phyloP scores from a whole-genome alignment of 2,888 invertebrate genomes.

The Cremastobaeus sp. region DNA sequence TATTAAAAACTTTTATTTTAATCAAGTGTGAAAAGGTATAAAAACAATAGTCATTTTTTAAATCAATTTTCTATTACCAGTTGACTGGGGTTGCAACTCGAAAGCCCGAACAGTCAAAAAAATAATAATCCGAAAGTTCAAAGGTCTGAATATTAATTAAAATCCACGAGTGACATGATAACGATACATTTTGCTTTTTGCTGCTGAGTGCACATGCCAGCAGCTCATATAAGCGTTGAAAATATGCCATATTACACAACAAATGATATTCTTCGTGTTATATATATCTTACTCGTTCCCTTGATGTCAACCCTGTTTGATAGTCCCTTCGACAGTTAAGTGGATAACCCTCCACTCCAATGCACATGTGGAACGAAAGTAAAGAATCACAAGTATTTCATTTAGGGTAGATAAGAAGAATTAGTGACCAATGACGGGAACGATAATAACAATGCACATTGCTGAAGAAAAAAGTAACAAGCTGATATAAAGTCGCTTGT shows the following conservation, averaged over 20 bases:
- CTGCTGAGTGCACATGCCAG: conserved; percentile 34
- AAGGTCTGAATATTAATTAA: conserved; percentile 39
- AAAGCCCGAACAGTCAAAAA: too few relatives aligned
- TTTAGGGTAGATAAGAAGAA: conserved; percentile 78
- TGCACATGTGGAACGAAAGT: conserved; percentile 60
- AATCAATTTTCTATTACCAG: too few relatives aligned
- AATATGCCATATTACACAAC: conserved; percentile 60
- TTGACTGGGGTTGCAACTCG: too few relatives aligned
- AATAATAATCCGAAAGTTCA: too few relatives aligned
- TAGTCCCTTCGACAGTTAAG: conserved; percentile 63
- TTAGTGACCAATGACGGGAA: conserved; percentile 71
- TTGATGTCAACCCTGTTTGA: conserved; percentile 62
- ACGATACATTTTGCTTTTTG: conserved; percentile 44
- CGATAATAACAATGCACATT: conserved; percentile 51
- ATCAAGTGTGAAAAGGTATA: too few relatives aligned
- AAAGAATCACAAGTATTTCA: conserved; percentile 78
- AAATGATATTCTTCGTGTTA: conserved; percentile 60
- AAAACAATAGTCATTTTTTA: too few relatives aligned
- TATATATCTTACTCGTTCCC: conserved; percentile 60
- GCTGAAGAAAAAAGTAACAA: conserved; percentile 43
- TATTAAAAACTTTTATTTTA: too few relatives aligned
- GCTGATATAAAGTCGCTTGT: conserved; percentile 52
- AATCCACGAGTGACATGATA: conserved; percentile 44
- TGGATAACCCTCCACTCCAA: conserved; percentile 62
- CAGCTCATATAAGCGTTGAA: conserved; percentile 54